phyloP scores from a whole-genome alignment of 2,113 vertebrate species.

The Gobius niger region DNA sequence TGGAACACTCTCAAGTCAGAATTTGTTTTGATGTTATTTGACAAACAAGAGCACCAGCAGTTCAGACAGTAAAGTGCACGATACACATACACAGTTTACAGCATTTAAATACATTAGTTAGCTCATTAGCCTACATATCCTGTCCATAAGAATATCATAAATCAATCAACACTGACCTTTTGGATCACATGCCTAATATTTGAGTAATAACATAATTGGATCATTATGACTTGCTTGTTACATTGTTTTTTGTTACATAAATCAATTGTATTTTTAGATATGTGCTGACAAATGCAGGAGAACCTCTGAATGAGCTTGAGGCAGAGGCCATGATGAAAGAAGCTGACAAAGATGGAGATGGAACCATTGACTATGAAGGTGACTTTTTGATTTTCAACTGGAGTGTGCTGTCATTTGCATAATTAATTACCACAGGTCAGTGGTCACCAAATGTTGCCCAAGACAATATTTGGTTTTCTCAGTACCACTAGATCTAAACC shows the following conservation, averaged over 20 bases:
- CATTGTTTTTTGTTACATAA: neutral
- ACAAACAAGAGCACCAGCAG: neutral
- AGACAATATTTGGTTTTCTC: too few relatives aligned
- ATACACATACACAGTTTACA: too few relatives aligned
- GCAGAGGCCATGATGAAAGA: conserved; percentile 78
- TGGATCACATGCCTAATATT: too few relatives aligned
- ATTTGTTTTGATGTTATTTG: neutral
- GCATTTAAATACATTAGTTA: neutral
- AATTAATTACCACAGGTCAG: too few relatives aligned
- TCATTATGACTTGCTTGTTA: neutral
- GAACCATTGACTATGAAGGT: conserved; percentile 75
- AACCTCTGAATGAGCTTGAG: conserved; percentile 69
- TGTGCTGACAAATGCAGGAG: conserved; percentile 67
- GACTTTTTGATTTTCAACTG: conserved; percentile 3
- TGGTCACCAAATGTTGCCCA: too few relatives aligned
- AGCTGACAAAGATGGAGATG: conserved; percentile 68
- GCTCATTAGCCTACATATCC: neutral
- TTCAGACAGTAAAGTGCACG: neutral
- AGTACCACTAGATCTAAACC: too few relatives aligned
- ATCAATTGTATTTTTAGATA: conserved; percentile 48
- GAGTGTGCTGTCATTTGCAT: too few relatives aligned
- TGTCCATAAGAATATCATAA: neutral
- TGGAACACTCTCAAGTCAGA: conserved; percentile 71
- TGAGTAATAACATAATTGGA: too few relatives aligned
- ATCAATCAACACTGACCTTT: neutral